Conservation (phyloP, 2,888 invertebrate genomes). For the Resseliella maxima region DNA sequence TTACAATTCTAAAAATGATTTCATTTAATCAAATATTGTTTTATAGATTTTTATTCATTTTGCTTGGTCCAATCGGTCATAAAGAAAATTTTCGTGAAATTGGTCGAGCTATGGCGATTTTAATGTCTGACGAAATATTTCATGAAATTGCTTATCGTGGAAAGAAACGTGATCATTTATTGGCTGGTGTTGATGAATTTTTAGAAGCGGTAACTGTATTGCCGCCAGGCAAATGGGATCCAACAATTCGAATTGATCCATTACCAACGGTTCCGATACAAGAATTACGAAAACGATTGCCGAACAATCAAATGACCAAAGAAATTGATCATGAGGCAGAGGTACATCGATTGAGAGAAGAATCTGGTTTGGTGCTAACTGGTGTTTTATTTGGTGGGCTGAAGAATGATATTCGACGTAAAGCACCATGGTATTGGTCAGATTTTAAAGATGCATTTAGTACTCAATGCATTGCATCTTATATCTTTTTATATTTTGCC, state of each 20-base stretch:
- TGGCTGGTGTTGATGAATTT: slow-evolving; percentile 97
- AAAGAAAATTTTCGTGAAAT: slow-evolving; percentile 92
- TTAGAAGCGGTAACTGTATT: slow-evolving; percentile 94
- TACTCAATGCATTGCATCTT: slow-evolving; percentile 93
- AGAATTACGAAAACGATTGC: slow-evolving; percentile 84
- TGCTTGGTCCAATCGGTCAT: slow-evolving; percentile 85
- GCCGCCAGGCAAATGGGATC: slow-evolving; percentile 99
- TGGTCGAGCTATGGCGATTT: slow-evolving; percentile 85
- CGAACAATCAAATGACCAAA: slow-evolving; percentile 75
- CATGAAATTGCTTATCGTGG: slow-evolving; percentile 97
- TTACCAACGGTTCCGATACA: slow-evolving; percentile 93
- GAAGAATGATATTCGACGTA: slow-evolving; percentile 90
- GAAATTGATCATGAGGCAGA: slow-evolving; percentile 84
- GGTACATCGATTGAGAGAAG: slow-evolving; percentile 84
- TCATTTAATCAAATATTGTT: no score
- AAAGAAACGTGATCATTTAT: slow-evolving; percentile 85
- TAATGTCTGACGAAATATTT: slow-evolving; percentile 91
- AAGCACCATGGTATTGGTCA: slow-evolving; percentile 88
- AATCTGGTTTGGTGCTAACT: slow-evolving; percentile 84
- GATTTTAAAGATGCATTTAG: slow-evolving; percentile 94
- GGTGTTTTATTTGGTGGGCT: slow-evolving; percentile 92
- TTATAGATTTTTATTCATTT: slow-evolving; percentile 86
- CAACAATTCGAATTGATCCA: slow-evolving; percentile 87
- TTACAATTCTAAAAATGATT: no score
- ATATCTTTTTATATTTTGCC: slow-evolving; percentile 97